Base-by-base conservation (phyloP, 2,888 invertebrate species). In the Nomada ruficornis region DNA sequence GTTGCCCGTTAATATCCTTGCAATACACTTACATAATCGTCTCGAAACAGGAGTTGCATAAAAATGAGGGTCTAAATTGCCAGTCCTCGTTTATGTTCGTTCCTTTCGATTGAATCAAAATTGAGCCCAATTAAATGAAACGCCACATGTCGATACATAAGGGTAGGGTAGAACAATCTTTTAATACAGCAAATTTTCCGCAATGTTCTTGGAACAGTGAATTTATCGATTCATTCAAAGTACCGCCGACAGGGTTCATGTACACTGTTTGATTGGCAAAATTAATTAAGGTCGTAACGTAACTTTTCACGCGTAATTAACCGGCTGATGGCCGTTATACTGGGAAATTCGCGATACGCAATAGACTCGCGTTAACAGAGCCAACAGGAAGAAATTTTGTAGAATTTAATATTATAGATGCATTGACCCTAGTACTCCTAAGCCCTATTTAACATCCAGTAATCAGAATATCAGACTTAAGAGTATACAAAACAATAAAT, bases 251-350 rank as follows among this genome's bases (percentile, higher is more conserved):
- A 13, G 15, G 36, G 26, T 44, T 72, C 63, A 20, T 64, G 36
- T 15, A 20, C 23, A 63, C 54, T 63, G n/a, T n/a, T 36, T 42
- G 20, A 72, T 44, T 10, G 18, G 42, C 23, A 23, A 54, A 62
- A 50, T 60, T 52, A 63, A 55, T 64, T 64, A 23, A 72, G 26
- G n/a, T 13, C 13, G 44, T 15, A 63, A 10, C 26, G 54, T 63
- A 64, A 55, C 44, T 63, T 64, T 44, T 15, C 26, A 44, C 54
- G 15, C 47, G 72, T 62, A 63, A 72, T 72, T 63, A 42, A 23
- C 4, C 72, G 44, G 54, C 26, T 44, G n/a, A n/a, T 44, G 26
- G 54, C 18, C 44, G 42, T 26, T 36, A 52, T 50, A 18, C 18
- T 44, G 54, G 36, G 62, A 36, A 63, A 72, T 62, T 54, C 54